A percentile compares a stretch with the other conserved stretches of the same genome.
phyloP scores from a whole-genome alignment of 2,888 invertebrate species.

The Buathra laborator region DNA sequence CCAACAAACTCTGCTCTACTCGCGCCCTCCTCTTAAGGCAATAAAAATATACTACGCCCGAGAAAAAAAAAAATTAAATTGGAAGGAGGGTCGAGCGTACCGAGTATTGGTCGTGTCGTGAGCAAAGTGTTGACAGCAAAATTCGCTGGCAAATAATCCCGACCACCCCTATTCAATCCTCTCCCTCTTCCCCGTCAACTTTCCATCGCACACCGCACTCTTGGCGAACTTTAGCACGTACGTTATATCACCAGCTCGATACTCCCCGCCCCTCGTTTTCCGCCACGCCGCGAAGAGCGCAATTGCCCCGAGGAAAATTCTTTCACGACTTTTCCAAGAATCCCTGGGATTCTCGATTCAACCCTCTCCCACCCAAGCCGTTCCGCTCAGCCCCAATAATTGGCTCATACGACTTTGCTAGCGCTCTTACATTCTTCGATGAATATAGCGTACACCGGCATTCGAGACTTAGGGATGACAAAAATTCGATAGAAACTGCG shows the following conservation, averaged over 20 bases:
- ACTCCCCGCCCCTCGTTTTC: background rate
- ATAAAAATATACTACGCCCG: slow-evolving; percentile 22
- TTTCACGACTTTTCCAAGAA: slow-evolving; percentile 63
- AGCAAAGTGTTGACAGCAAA: slow-evolving; percentile 64
- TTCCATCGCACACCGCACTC: slow-evolving; percentile 46
- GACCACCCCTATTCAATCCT: slow-evolving; percentile 42
- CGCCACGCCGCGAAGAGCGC: slow-evolving; percentile 22
- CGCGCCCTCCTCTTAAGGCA: slow-evolving; percentile 50
- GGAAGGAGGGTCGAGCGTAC: slow-evolving; percentile 25
- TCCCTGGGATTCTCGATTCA: slow-evolving; percentile 45
- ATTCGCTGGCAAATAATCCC: slow-evolving; percentile 67
- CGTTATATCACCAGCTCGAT: slow-evolving; percentile 59
- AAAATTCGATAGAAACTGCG: background rate
- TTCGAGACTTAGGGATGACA: background rate
- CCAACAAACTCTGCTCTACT: slow-evolving; percentile 57
- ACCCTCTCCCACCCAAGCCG: slow-evolving; percentile 17
- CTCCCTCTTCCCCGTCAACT: slow-evolving; percentile 31
- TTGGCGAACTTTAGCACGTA: slow-evolving; percentile 65
- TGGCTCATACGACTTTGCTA: slow-evolving; percentile 25
- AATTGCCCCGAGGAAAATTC: slow-evolving; percentile 62
- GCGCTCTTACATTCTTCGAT: slow-evolving; percentile 15
- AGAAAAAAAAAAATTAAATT: slow-evolving; percentile 35
- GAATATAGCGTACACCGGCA: background rate
- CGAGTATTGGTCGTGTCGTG: slow-evolving; percentile 45
- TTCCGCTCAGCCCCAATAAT: slow-evolving; percentile 32